Conservation (phyloP, 2,797 vertebrate genomes). For the Sylvilagus floridanus region DNA sequence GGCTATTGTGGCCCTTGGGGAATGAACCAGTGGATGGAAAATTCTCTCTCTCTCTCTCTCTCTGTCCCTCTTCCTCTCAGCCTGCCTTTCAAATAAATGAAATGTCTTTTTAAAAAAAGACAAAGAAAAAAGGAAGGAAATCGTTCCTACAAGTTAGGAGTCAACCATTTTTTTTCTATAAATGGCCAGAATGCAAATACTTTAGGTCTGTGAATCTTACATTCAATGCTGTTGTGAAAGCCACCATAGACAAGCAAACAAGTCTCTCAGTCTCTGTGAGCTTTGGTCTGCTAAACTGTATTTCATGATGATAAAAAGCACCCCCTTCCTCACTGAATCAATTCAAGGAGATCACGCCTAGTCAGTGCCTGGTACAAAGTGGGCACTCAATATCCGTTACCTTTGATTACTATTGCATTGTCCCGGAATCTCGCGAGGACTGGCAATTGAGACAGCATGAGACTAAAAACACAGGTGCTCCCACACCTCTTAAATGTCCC, state of each 20-base stretch:
- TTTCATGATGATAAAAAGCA: conserved; percentile 26
- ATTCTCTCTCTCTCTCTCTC: no score
- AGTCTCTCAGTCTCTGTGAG: conserved; percentile 19
- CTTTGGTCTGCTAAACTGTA: conserved; percentile 31
- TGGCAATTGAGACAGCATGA: neutral
- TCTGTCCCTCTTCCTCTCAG: no score
- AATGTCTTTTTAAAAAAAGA: neutral
- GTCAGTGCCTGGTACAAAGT: neutral
- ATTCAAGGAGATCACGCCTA: neutral
- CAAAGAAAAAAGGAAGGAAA: neutral
- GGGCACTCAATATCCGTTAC: neutral
- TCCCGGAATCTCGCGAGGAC: neutral
- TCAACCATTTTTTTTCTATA: neutral
- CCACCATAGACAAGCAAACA: neutral
- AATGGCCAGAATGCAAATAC: conserved; percentile 4
- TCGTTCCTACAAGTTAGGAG: neutral
- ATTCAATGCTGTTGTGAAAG: neutral
- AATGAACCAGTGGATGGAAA: no score
- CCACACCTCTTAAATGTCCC: conserved; percentile 2
- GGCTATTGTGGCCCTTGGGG: no score
- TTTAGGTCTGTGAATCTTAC: neutral
- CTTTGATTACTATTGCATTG: neutral
- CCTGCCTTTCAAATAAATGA: no score
- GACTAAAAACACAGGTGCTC: neutral
- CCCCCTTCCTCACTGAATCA: neutral